These are phyloP conservation scores for Solea senegalensis DNA, from an alignment of 2,113 vertebrate species.

Conservation along the genomic window DNA sequence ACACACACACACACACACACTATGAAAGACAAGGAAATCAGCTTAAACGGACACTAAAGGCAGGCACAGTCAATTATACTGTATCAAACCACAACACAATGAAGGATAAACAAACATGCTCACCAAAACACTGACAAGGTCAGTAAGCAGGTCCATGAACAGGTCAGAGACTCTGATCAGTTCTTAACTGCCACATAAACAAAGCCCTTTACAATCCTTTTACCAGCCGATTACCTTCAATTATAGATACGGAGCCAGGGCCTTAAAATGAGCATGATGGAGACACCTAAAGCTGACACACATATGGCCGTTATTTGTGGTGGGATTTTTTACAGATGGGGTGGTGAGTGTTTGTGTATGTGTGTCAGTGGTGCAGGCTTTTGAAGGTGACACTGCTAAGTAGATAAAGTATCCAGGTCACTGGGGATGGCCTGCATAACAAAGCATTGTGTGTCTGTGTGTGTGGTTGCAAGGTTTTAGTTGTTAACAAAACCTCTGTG, in stretches of 20 bases:
- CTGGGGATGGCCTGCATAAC: slow-evolving; percentile 30
- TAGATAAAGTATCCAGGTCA: slow-evolving; percentile 78
- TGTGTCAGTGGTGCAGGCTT: slow-evolving; percentile 47
- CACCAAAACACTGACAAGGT: slow-evolving; percentile 67
- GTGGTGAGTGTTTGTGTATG: slow-evolving; percentile 27
- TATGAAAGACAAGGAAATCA: slow-evolving; percentile 39
- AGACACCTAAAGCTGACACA: slow-evolving; percentile 61
- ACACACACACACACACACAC: background rate
- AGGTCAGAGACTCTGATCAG: slow-evolving; percentile 59
- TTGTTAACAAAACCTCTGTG: background rate
- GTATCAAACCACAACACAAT: slow-evolving; percentile 56
- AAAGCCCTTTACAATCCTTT: slow-evolving; percentile 72
- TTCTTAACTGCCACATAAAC: slow-evolving; percentile 51
- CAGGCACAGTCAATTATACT: slow-evolving; percentile 61
- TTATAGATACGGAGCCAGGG: slow-evolving; percentile 64
- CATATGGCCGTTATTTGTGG: slow-evolving; percentile 56
- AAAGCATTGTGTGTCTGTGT: slow-evolving; percentile 8
- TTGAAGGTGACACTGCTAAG: slow-evolving; percentile 79
- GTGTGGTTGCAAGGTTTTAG: background rate
- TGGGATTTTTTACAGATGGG: slow-evolving; percentile 42
- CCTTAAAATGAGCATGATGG: slow-evolving; percentile 49
- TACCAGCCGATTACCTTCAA: slow-evolving; percentile 70
- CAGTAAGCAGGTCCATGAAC: slow-evolving; percentile 60
- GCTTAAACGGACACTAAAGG: slow-evolving; percentile 16
- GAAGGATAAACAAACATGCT: slow-evolving; percentile 28